A percentile compares a stretch with the other conserved stretches of the same genome.
These are phyloP conservation scores for Fulica atra DNA, from an alignment of 2,113 vertebrate species.

Conservation along the genomic window DNA sequence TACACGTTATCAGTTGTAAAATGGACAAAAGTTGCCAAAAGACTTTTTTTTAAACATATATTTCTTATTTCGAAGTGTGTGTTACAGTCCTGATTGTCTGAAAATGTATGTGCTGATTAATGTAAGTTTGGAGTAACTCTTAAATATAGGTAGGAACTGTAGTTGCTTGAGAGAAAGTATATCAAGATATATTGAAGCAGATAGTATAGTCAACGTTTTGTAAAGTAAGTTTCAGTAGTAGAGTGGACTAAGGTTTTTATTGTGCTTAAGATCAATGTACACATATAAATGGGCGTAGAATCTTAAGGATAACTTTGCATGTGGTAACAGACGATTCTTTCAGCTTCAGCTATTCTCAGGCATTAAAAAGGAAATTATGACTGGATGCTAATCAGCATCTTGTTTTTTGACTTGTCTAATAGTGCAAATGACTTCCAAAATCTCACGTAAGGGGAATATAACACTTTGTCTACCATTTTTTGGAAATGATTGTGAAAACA, in stretches of 20 bases:
- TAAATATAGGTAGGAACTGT: neutral
- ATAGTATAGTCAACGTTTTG: neutral
- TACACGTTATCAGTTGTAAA: neutral
- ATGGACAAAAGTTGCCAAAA: neutral
- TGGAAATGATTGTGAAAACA: neutral
- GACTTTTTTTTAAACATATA: fast-evolving
- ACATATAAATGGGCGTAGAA: neutral
- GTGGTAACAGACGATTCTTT: neutral
- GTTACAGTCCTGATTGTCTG: neutral
- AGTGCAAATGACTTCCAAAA: neutral
- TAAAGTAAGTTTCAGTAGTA: neutral
- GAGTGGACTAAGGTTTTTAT: neutral
- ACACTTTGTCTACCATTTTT: neutral
- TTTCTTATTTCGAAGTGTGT: neutral
- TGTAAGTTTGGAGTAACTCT: neutral
- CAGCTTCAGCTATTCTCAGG: neutral
- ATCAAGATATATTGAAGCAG: neutral
- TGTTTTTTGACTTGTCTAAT: neutral
- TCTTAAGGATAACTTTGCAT: neutral
- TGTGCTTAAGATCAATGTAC: neutral
- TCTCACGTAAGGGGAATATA: neutral
- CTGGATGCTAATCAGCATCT: neutral
- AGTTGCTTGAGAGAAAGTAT: neutral
- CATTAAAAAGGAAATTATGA: neutral
- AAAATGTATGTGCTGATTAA: neutral